Evolutionary conservation across 2,888 invertebrate genomes (phyloP), one percentile per base, ranked within the genome.

Genomic region (Eurytoma adleriae): DNA sequence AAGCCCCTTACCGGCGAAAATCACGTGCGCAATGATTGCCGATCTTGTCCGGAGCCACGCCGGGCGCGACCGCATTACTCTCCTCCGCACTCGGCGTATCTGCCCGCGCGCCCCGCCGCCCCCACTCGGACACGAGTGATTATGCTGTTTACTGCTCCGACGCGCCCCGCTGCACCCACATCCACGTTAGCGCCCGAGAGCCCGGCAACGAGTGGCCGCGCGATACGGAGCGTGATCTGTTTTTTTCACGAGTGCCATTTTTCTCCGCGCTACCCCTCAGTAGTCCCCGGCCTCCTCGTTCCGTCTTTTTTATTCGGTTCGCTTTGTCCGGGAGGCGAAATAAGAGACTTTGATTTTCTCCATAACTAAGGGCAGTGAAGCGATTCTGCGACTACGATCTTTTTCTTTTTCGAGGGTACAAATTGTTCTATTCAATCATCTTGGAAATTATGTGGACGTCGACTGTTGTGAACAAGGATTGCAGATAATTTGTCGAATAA

Each of bases 1-100:
- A 75, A 20, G 40, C 57, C 71, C 71, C 71, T 78, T 71, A 66
- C 66, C 66, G 30, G 75, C 70, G 80, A 79, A 79, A 75, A 68
- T 61, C 69, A 69, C 81, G 69, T 78, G 70, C 67, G 78, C 75
- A 82, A 81, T 80, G 74, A 83, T 80, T 79, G 78, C 67, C 75
- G 62, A 80, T 72, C 79, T 79, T 73, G 77, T 67, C 54, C 27
- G 67, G 27, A 40, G 68, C 59, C 75, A 14, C 57, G 16, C 1
- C 50, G 24, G 62, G 13, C 66, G 13, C 72, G 27, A 73, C 68
- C 78, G 54, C 73, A 79, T 73, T 56, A 57, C 68, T 79, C 78
- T 61, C 78, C 52, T 61, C 78, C 16, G 40, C 64, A 54, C 57
- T 30, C 56, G 27, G 18, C 50, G 18, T 56, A 16, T 64, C 52